Conservation (phyloP, 1,140 invertebrate genomes). For the Heterodera schachtii region DNA sequence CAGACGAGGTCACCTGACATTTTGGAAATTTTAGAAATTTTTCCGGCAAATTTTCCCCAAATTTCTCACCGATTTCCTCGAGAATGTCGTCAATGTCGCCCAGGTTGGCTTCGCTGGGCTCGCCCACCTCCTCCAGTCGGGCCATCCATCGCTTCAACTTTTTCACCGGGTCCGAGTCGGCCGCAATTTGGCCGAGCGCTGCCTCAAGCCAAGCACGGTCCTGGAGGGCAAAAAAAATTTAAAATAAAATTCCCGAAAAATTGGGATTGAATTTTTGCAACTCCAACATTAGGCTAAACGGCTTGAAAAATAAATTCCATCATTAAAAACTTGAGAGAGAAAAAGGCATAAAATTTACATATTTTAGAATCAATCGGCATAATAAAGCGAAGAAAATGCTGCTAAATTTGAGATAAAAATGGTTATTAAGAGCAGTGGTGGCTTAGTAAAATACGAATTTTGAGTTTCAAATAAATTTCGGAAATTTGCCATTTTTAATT, state of each 20-base stretch:
- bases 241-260: background rate
- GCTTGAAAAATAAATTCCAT: too few species aligned
- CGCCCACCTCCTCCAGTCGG: slow-evolving; percentile 22
- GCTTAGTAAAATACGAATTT: too few species aligned
- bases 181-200: slow-evolving; percentile 15
- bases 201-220: slow-evolving; percentile 27
- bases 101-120: slow-evolving; percentile 24
- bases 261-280: too few species aligned
- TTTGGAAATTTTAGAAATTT: background rate
- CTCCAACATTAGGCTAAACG: too few species aligned
- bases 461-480: too few species aligned
- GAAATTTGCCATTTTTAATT: too few species aligned
- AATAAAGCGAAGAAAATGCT: too few species aligned
- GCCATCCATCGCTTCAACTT: slow-evolving; percentile 32
- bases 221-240: background rate
- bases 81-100: slow-evolving; percentile 28
- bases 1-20: slow-evolving; percentile 20
- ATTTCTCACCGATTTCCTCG: slow-evolving; percentile 18
- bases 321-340: too few species aligned
- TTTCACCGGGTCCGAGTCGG: slow-evolving; percentile 28
- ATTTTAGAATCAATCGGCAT: too few species aligned
- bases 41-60: background rate
- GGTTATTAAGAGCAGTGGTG: too few species aligned
- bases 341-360: background rate
- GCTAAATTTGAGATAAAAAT: background rate